A percentile compares a stretch with the other conserved stretches of the same genome.
These are phyloP conservation scores for Zonitis immaculata DNA, from an alignment of 2,888 invertebrate genomes.

Conservation along the genomic window DNA sequence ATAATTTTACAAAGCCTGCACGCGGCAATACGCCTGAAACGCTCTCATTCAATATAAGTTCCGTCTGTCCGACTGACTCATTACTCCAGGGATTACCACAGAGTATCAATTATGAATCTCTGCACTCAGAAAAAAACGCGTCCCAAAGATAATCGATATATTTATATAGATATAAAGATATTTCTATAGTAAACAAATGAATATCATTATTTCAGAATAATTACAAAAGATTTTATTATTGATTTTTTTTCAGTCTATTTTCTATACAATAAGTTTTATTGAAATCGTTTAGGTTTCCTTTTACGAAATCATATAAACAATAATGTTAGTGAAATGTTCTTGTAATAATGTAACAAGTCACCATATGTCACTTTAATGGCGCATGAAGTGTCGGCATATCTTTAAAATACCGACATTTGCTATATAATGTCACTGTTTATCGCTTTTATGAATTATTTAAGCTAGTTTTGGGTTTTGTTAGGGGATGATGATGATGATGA, in stretches of 20 bases:
- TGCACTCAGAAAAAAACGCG: constrained; percentile 29
- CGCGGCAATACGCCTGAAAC: constrained; percentile 22
- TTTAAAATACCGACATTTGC: constrained; percentile 34
- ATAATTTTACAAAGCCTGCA: constrained; percentile 31
- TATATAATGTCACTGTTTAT: constrained; percentile 36
- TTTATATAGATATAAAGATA: neutral
- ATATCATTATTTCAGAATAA: neutral
- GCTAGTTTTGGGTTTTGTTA: constrained; percentile 7
- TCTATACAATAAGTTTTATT: no score
- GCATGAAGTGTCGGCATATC: constrained; percentile 36
- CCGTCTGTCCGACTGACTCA: constrained; percentile 43
- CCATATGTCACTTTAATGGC: constrained; percentile 38
- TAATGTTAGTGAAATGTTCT: constrained; percentile 12
- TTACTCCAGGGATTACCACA: constrained; percentile 43
- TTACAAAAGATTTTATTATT: neutral
- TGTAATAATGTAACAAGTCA: constrained; percentile 25
- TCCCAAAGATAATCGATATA: constrained; percentile 22
- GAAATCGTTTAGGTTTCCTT: neutral
- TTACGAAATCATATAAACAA: constrained; percentile 6
- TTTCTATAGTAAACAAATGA: neutral
- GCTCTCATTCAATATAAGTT: constrained; percentile 30
- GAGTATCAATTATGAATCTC: constrained; percentile 45
- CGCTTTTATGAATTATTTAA: constrained; percentile 30
- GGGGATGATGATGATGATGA: no score
- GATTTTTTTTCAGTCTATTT: no score